Conservation (phyloP, 37 sponge, comb jelly and placozoan species). For the Petrosia ficiformis region DNA sequence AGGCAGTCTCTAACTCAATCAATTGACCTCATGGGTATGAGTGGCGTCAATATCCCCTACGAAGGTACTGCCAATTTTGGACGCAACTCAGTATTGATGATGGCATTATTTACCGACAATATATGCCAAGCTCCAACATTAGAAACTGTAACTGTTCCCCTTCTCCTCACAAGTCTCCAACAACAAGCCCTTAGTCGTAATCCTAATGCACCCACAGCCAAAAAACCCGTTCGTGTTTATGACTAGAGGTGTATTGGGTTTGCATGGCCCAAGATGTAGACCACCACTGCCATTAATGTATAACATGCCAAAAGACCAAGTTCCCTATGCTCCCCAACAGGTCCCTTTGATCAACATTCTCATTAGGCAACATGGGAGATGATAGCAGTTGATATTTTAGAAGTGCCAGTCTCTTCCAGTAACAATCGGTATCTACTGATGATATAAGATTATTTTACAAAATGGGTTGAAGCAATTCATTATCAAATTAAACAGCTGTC, state of each 20-base stretch:
- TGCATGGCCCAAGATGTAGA: conserved; percentile 37
- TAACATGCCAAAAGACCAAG: conserved; percentile 29
- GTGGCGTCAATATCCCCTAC: too few species aligned
- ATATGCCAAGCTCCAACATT: conserved; percentile 23
- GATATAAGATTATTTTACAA: conserved; percentile 57
- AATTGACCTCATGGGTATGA: too few species aligned
- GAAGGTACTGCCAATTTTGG: conserved; percentile 32
- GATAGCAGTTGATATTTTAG: conserved; percentile 50
- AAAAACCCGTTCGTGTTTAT: conserved; percentile 26
- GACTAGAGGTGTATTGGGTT: conserved; percentile 48
- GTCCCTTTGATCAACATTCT: conserved; percentile 14
- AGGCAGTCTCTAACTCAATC: too few species aligned
- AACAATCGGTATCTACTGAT: conserved; percentile 52
- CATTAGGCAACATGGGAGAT: conserved; percentile 35
- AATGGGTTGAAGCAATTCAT: conserved; percentile 55
- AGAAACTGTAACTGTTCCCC: conserved; percentile 24
- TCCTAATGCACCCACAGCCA: conserved; percentile 26
- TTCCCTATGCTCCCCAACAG: conserved; percentile 1
- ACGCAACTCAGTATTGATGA: too few species aligned
- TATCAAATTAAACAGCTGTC: conserved; percentile 42
- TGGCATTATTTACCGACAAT: too few species aligned
- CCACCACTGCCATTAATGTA: conserved; percentile 37
- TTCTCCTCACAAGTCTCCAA: conserved; percentile 12
- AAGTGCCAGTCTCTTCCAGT: conserved; percentile 38
- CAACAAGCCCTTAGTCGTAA: neutral